Evolutionary conservation across 2,888 invertebrate genomes (phyloP).

Genomic region (Bibio marci): DNA sequence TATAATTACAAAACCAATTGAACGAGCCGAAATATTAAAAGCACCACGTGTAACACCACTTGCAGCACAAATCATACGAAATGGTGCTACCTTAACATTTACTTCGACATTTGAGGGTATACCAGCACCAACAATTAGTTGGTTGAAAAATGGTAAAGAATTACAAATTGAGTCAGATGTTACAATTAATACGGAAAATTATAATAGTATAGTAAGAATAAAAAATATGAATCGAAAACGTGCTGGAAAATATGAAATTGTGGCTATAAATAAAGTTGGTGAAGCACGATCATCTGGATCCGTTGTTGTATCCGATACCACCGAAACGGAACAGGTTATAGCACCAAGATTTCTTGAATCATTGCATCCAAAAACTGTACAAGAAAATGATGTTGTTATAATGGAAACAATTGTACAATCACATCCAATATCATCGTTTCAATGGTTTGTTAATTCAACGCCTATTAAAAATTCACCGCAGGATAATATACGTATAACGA

Average conservation of each 20-base stretch:
- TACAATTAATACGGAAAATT: slow-evolving; percentile 39
- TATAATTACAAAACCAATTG: slow-evolving; percentile 30
- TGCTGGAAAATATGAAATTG: slow-evolving; percentile 75
- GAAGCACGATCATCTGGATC: slow-evolving; percentile 68
- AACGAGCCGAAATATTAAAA: slow-evolving; percentile 28
- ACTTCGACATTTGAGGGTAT: slow-evolving; percentile 54
- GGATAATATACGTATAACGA: slow-evolving; percentile 47
- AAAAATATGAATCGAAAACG: slow-evolving; percentile 53
- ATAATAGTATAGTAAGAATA: slow-evolving; percentile 45
- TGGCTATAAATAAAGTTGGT: slow-evolving; percentile 58
- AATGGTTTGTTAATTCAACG: slow-evolving; percentile 65
- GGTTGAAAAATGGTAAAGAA: slow-evolving; percentile 71
- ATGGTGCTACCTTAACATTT: slow-evolving; percentile 48
- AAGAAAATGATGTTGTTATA: slow-evolving; percentile 58
- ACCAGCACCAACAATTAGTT: slow-evolving; percentile 57
- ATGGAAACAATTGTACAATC: slow-evolving; percentile 63
- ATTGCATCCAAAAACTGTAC: slow-evolving; percentile 49
- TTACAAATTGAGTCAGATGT: slow-evolving; percentile 46
- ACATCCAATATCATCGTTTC: slow-evolving; percentile 64
- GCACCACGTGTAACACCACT: slow-evolving; percentile 67
- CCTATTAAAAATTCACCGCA: slow-evolving; percentile 47
- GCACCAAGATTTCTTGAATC: slow-evolving; percentile 60
- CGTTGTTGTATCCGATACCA: slow-evolving; percentile 50
- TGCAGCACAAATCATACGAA: slow-evolving; percentile 52
- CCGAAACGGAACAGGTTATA: slow-evolving; percentile 39